phyloP scores from a whole-genome alignment of 2,888 invertebrate genomes.

The Halictus ligatus region DNA sequence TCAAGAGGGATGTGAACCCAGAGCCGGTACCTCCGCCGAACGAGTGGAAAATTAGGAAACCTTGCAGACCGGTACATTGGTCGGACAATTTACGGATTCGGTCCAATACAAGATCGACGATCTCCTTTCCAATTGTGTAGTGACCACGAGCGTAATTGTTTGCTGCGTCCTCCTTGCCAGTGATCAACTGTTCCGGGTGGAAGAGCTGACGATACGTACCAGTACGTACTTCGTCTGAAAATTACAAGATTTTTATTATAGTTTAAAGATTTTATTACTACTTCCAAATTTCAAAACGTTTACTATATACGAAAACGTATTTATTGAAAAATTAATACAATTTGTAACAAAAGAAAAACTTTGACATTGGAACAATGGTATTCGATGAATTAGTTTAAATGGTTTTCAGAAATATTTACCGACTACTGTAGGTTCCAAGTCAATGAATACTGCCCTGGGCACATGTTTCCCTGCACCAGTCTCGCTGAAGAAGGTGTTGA shows the following conservation, averaged over 20 bases:
- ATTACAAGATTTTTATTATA: neutral
- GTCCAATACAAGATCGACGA: slow-evolving; percentile 95
- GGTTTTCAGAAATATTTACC: slow-evolving; percentile 81
- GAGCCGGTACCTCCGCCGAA: slow-evolving; percentile 98
- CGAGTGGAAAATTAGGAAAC: slow-evolving; percentile 98
- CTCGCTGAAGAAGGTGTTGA: slow-evolving; percentile 97
- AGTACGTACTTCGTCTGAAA: slow-evolving; percentile 93
- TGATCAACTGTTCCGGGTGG: slow-evolving; percentile 98
- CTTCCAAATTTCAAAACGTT: too few relatives aligned
- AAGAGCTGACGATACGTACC: slow-evolving; percentile 98
- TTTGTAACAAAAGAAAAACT: neutral
- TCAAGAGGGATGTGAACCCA: slow-evolving; percentile 97
- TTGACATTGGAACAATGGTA: neutral
- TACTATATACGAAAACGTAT: too few relatives aligned
- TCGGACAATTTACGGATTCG: slow-evolving; percentile 94
- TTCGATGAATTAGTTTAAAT: neutral
- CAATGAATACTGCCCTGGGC: slow-evolving; percentile 97
- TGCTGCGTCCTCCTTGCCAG: slow-evolving; percentile 98
- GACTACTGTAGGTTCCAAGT: slow-evolving; percentile 98
- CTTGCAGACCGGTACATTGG: slow-evolving; percentile 96
- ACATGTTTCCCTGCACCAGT: slow-evolving; percentile 99
- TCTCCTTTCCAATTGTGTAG: slow-evolving; percentile 98
- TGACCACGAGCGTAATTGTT: slow-evolving; percentile 99
- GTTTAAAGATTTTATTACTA: neutral
- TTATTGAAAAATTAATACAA: neutral